A percentile compares a stretch with the other conserved stretches of the same genome.
These are phyloP conservation scores for Lepidochrysops patricia DNA, from an alignment of 2,888 invertebrate genomes.

Conservation along the genomic window DNA sequence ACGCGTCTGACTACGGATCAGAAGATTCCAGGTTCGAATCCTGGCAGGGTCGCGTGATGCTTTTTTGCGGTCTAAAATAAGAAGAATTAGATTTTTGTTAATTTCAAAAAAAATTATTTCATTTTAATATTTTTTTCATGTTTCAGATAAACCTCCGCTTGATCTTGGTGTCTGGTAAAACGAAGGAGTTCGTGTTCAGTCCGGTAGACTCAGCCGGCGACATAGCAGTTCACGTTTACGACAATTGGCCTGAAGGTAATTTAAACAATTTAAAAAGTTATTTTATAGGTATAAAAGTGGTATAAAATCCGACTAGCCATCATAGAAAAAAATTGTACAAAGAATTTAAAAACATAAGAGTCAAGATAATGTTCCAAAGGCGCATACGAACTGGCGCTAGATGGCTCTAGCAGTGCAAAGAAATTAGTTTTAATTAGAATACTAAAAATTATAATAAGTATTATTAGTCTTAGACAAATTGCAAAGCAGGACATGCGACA, in stretches of 20 bases:
- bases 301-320: too few species aligned
- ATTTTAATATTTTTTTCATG: slow-evolving; percentile 10
- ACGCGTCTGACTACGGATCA: slow-evolving; percentile 83
- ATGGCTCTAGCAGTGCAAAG: not conserved
- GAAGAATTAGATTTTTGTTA: too few species aligned
- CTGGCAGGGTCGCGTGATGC: slow-evolving; percentile 69
- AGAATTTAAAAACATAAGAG: too few species aligned
- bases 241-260: slow-evolving; percentile 98
- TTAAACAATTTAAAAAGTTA: too few species aligned
- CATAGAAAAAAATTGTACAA: too few species aligned
- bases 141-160: slow-evolving; percentile 97
- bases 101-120: too few species aligned
- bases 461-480: too few species aligned
- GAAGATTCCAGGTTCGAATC: slow-evolving; percentile 80
- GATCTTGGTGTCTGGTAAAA: slow-evolving; percentile 99
- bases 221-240: slow-evolving; percentile 98
- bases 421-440: not conserved
- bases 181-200: slow-evolving; percentile 98
- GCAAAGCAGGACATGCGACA: not conserved
- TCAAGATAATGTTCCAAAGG: too few species aligned
- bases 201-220: slow-evolving; percentile 98
- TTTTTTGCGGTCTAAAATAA: too few species aligned
- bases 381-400: too few species aligned
- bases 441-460: too few species aligned
- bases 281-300: too few species aligned